Evolutionary conservation across 2,888 invertebrate genomes (phyloP).

Genomic region (Zygaena filipendulae): DNA sequence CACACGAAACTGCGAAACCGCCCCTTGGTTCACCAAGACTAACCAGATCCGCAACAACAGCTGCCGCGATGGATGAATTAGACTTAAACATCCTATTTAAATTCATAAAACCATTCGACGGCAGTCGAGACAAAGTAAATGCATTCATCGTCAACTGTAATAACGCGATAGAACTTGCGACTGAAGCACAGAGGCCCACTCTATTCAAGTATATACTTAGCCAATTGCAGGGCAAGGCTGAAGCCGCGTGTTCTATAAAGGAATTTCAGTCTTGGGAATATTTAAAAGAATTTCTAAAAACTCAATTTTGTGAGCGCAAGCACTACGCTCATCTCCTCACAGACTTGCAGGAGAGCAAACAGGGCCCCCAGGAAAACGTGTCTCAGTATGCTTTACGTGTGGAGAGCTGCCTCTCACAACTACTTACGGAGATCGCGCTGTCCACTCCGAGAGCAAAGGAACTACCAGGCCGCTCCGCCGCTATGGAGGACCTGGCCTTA

Average conservation of each 20-base stretch:
- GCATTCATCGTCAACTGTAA: conserved; percentile 16
- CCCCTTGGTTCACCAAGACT: too few species aligned
- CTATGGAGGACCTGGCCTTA: conserved; percentile 17
- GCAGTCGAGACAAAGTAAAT: conserved; percentile 10
- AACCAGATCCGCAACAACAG: too few species aligned
- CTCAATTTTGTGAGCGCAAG: conserved; percentile 14
- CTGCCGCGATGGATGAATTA: too few species aligned
- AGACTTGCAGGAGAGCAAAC: conserved; percentile 13
- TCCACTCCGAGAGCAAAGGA: conserved; percentile 7
- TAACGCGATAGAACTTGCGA: conserved; percentile 12
- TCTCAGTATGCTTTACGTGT: conserved; percentile 9
- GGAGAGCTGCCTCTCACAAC: conserved; percentile 9
- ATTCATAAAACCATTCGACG: conserved; percentile 16
- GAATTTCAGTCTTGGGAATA: conserved; percentile 11
- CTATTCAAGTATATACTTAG: conserved; percentile 16
- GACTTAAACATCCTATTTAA: conserved; percentile 9
- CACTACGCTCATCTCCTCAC: conserved; percentile 13
- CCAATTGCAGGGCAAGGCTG: conserved; percentile 16
- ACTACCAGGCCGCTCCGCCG: conserved; percentile 12
- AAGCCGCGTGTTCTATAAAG: conserved; percentile 14
- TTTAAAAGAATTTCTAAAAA: conserved; percentile 14
- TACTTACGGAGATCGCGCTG: conserved; percentile 9
- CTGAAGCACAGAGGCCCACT: conserved; percentile 8
- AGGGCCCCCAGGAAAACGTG: conserved; percentile 7
- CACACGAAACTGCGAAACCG: too few species aligned